These are phyloP conservation scores for Lepidocyrtinus sp. DNA, from an alignment of 2,888 invertebrate genomes.

Conservation along the genomic window DNA sequence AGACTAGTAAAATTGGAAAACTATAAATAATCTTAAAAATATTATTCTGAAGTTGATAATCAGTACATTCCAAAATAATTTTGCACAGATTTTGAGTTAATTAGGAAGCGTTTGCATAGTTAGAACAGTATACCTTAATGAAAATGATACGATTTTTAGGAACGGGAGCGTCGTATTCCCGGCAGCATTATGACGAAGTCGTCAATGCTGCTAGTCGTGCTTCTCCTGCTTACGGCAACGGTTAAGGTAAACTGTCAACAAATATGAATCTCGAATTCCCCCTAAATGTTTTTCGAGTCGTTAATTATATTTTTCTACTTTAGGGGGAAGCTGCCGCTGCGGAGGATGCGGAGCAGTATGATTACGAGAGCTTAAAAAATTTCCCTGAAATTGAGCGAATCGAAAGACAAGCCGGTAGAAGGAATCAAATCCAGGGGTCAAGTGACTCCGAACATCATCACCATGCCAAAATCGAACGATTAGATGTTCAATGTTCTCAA, in stretches of 20 bases:
- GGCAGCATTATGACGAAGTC: not conserved
- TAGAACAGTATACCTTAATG: too few species aligned
- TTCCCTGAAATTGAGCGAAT: slow-evolving; percentile 52
- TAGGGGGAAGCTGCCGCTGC: slow-evolving; percentile 1
- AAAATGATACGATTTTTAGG: too few species aligned
- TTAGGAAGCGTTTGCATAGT: too few species aligned
- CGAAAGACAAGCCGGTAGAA: slow-evolving; percentile 38
- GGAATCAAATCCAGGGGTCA: slow-evolving; percentile 1
- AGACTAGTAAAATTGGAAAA: too few species aligned
- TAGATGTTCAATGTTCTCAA: slow-evolving; percentile 78
- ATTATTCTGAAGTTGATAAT: too few species aligned
- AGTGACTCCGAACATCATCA: slow-evolving; percentile 67
- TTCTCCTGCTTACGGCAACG: not conserved
- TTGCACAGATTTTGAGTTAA: too few species aligned
- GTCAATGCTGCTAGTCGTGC: not conserved
- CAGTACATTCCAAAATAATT: too few species aligned
- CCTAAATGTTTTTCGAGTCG: not conserved
- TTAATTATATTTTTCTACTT: not conserved
- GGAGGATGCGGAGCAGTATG: slow-evolving; percentile 42
- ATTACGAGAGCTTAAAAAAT: slow-evolving; percentile 51
- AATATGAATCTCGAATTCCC: too few species aligned
- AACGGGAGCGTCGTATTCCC: not conserved
- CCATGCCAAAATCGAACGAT: slow-evolving; percentile 76
- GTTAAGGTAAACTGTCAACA: not conserved
- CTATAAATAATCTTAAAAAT: too few species aligned